phyloP scores from a whole-genome alignment of 2,888 invertebrate genomes.

The Theretra japonica region DNA sequence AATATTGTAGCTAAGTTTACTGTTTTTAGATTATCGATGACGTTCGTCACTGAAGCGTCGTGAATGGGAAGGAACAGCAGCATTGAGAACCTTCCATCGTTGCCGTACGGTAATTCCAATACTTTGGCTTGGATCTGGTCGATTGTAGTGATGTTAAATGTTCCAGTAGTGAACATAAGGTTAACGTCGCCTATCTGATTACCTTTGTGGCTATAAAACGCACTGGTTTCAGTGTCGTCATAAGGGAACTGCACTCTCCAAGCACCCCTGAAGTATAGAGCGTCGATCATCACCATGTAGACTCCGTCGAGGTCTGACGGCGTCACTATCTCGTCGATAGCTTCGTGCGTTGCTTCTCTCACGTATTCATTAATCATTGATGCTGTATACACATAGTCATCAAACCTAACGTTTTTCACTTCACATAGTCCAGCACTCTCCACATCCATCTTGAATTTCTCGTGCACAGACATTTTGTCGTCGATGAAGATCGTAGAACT shows the following conservation, averaged over 20 bases:
- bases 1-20: constrained; percentile 78
- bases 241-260: constrained; percentile 63
- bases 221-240: constrained; percentile 56
- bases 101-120: constrained; percentile 69
- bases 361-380: constrained; percentile 64
- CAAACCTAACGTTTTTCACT: constrained; percentile 55
- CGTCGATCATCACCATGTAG: constrained; percentile 63
- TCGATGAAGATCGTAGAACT: constrained; percentile 66
- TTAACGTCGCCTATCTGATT: constrained; percentile 64
- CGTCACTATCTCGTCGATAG: constrained; percentile 64
- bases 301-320: constrained; percentile 60
- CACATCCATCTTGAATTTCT: constrained; percentile 50
- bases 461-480: constrained; percentile 48
- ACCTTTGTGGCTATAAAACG: constrained; percentile 63
- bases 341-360: constrained; percentile 59
- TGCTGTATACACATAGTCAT: constrained; percentile 52
- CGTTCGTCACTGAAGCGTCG: constrained; percentile 65
- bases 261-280: constrained; percentile 69
- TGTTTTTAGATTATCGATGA: constrained; percentile 77
- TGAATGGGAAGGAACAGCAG: constrained; percentile 85
- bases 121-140: constrained; percentile 57
- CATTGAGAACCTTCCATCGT: constrained; percentile 83
- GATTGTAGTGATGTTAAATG: constrained; percentile 52
- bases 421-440: constrained; percentile 51
- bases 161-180: constrained; percentile 59